Conservation (phyloP, 2,888 invertebrate species). For the Timema podura region DNA sequence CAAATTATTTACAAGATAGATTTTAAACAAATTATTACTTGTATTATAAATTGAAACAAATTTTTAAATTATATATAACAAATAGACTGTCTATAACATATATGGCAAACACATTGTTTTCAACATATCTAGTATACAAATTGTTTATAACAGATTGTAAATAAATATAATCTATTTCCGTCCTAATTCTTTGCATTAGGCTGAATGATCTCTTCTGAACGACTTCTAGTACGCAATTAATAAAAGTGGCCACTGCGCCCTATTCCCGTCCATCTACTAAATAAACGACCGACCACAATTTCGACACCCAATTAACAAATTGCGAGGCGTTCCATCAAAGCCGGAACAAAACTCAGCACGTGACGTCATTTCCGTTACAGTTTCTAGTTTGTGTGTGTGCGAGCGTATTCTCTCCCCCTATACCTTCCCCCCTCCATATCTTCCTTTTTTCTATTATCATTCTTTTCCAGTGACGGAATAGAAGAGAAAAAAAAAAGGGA, state of each 20-base stretch:
- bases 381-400: neutral
- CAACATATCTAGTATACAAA: too few relatives aligned
- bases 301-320: constrained; percentile 27
- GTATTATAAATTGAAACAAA: too few relatives aligned
- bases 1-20: too few relatives aligned
- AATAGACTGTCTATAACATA: too few relatives aligned
- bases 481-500: constrained; percentile 10
- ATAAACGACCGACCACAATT: constrained; percentile 2
- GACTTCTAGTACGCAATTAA: neutral
- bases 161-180: too few relatives aligned
- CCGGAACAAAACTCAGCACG: constrained; percentile 20
- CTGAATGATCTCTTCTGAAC: too few relatives aligned
- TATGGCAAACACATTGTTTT: too few relatives aligned
- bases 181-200: too few relatives aligned
- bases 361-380: constrained; percentile 20
- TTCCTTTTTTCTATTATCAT: neutral
- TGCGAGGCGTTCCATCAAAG: constrained; percentile 16
- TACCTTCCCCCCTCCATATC: neutral
- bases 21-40: too few relatives aligned
- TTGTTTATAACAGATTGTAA: too few relatives aligned
- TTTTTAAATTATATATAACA: too few relatives aligned
- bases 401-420: neutral
- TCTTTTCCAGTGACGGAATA: neutral
- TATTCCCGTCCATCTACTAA: neutral
- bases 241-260: neutral